Evolutionary conservation across 2,797 vertebrate genomes (phyloP), one percentile per base, ranked within the genome.

Genomic region (Syndactyla subalaris): DNA sequence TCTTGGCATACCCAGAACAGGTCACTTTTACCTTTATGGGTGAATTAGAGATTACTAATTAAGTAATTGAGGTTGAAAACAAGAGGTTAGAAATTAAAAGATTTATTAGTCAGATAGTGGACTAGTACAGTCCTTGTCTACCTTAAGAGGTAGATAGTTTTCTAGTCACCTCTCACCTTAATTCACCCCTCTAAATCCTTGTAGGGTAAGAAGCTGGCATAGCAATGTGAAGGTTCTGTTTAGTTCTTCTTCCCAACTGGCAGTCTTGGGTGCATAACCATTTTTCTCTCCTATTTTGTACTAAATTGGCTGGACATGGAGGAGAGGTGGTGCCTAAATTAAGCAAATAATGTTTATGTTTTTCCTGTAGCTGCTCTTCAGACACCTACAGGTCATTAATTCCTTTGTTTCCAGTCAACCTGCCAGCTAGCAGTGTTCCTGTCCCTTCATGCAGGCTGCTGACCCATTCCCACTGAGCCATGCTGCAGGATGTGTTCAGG

Each of bases 271-370:
- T 76, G 20, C 36, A 73, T 90, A 78, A 81, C 55, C 39, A 59
- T 66, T 83, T 82, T 55, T 17, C 51, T 88, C 59, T 63, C 58
- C 54, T 62, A 27, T 58, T 86, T 92, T 15, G 1, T 72, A 38
- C 48, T 49, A 45, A 70, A 88, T 65, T 88, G 58, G 30, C 79
- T 92, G 57, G 73, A 51, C 70, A 23, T 45, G n/a, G 70, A 77
- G 80, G 66, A 90, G 32, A 90, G 39, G 48, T 20, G 58, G 79
- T 55, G 43, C 54, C 54, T 66, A 86, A 88, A 66, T 55, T 74
- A 82, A 81, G 88, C 39, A 95, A 86, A 86, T 79, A 41, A 22
- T 91, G 59, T 70, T 95, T 88, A 49, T 76, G 38, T 79, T 94
- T 80, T 84, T 93, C 77, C 90, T 90, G 62, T 73, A 76, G 66